phyloP scores from a whole-genome alignment of 2,888 invertebrate genomes.

The Epistrophe grossulariae region DNA sequence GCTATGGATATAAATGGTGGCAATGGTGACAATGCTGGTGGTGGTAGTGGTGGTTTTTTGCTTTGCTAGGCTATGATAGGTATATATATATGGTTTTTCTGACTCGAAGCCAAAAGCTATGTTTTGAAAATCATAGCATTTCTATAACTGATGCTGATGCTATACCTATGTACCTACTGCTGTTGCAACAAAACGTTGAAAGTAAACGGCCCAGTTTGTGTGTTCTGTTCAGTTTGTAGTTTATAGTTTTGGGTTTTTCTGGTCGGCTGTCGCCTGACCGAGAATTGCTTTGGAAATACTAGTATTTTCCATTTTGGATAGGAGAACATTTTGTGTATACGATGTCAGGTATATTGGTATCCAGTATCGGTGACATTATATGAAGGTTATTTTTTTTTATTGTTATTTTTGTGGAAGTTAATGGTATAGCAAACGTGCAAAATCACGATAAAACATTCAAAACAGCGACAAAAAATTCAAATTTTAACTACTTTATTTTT shows the following conservation, averaged over 20 bases:
- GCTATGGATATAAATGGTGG: constrained; percentile 68
- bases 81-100: constrained; percentile 9
- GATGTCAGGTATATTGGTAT: constrained; percentile 51
- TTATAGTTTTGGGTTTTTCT: constrained; percentile 63
- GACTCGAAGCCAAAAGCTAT: constrained; percentile 68
- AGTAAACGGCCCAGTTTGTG: constrained; percentile 38
- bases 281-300: constrained; percentile 64
- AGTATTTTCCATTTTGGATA: constrained; percentile 39
- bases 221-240: constrained; percentile 57
- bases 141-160: not conserved
- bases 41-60: constrained; percentile 32
- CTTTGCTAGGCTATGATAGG: not conserved
- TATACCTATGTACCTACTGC: constrained; percentile 7
- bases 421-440: constrained; percentile 15
- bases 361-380: constrained; percentile 1
- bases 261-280: constrained; percentile 61
- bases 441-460: constrained; percentile 29
- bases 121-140: constrained; percentile 42
- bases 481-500: not conserved
- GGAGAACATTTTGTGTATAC: constrained; percentile 16
- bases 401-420: constrained; percentile 3
- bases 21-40: constrained; percentile 30
- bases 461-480: not conserved
- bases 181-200: constrained; percentile 39
- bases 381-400: not conserved